These are phyloP conservation scores for Chaetorhynchus papuensis DNA, from an alignment of 2,113 vertebrate genomes.

Conservation along the genomic window DNA sequence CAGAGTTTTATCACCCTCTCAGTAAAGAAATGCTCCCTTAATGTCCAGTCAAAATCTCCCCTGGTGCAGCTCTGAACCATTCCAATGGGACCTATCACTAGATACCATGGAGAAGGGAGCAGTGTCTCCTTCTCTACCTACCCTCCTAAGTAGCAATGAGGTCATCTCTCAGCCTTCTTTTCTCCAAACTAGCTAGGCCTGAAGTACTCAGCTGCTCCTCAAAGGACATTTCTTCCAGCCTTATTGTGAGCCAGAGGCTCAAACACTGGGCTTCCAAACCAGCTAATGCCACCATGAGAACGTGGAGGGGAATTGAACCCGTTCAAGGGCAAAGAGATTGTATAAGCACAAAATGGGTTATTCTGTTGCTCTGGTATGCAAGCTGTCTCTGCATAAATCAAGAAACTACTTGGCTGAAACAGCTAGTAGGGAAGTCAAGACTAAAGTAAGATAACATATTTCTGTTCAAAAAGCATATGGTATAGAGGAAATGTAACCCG, in stretches of 20 bases:
- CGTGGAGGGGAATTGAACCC: neutral
- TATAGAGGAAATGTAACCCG: neutral
- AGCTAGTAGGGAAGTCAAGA: neutral
- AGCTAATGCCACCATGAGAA: fast-evolving
- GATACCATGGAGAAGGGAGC: neutral
- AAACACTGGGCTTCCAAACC: neutral
- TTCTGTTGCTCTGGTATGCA: neutral
- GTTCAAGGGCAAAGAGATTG: neutral
- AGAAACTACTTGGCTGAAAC: neutral
- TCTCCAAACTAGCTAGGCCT: neutral
- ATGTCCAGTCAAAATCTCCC: neutral
- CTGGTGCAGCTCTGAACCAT: neutral
- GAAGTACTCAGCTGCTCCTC: neutral
- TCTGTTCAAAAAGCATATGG: neutral
- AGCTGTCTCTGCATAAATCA: neutral
- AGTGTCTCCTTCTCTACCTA: neutral
- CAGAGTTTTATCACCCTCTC: neutral
- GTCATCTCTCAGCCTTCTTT: neutral
- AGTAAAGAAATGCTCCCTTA: neutral
- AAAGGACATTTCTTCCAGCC: neutral
- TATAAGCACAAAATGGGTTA: neutral
- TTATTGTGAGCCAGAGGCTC: neutral
- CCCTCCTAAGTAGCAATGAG: neutral
- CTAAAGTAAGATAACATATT: neutral
- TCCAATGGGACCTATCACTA: neutral